Evolutionary conservation across 1,140 invertebrate genomes (phyloP).

Genomic region (Augochlora pura): DNA sequence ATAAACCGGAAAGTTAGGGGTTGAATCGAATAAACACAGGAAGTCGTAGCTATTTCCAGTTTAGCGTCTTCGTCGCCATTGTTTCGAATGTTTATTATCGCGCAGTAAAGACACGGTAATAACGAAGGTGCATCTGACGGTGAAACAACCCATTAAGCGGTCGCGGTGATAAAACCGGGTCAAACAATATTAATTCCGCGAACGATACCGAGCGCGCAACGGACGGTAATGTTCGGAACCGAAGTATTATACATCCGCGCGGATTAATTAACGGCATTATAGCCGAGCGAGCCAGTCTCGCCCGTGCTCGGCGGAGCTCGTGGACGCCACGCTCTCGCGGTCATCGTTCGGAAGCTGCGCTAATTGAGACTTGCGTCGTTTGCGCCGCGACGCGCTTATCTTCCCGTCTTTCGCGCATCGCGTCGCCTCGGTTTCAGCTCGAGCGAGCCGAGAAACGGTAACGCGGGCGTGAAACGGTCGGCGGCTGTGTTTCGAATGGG

Average conservation of each 20-base stretch:
- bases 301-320: neutral
- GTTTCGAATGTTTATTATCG: too few relatives aligned
- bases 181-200: conserved; percentile 20
- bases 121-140: conserved; percentile 21
- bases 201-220: conserved; percentile 9
- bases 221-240: conserved; percentile 3
- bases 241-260: neutral
- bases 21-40: too few relatives aligned
- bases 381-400: conserved; percentile 40
- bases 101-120: too few relatives aligned
- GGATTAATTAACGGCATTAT: conserved; percentile 48
- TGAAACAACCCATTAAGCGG: conserved; percentile 40
- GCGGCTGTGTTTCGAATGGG: conserved; percentile 44
- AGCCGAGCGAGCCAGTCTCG: conserved; percentile 13
- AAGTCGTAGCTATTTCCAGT: too few relatives aligned
- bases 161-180: conserved; percentile 41
- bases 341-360: conserved; percentile 60
- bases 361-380: conserved; percentile 70
- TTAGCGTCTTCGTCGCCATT: too few relatives aligned
- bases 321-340: conserved; percentile 5
- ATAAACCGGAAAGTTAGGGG: too few relatives aligned
- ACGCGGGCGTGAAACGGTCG: conserved; percentile 3
- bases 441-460: conserved; percentile 16
- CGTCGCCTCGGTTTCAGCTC: conserved; percentile 32
- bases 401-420: neutral